Evolutionary conservation across 2,888 invertebrate species (phyloP), one percentile per base, ranked within the genome.

Genomic region (Latrodectus elegans): DNA sequence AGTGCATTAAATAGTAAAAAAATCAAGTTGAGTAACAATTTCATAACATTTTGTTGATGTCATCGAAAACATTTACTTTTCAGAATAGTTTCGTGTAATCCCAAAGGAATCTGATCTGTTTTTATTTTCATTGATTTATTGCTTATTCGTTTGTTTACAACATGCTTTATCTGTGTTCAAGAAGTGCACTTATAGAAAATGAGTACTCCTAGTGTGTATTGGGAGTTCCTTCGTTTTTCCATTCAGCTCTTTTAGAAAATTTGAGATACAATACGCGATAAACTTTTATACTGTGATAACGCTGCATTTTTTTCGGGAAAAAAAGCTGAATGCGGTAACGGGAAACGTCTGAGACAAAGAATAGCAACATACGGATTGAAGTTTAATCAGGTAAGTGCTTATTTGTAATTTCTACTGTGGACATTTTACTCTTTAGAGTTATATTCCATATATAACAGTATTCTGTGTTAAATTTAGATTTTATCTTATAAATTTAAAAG

Each of bases 361-460:
- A 83, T 76, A 70, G 60, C 72, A 73, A 10, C 26, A 38, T 11
- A 14, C 17, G 14, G 17, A 71, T 22, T 60, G 72, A 75, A 75
- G 64, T 83, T 84, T 84, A 77, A 84, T 84, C 84, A 77, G 60
- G 84, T 84, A 77, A 84, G 84, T 78, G 84, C 84, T 72, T 65
- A 53, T 26, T 72, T 72, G 55, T 76, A 67, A 75, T 75, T 83
- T 83, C 64, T 60, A 51, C n/a, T 80, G 70, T 71, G 60, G n/a
- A 60, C n/a, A 14, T n/a, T 60, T 6, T 60, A 60, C 12, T 60
- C 12, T 60, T 60, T 4, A 60, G 10, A 60, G 4, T 11, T 15
- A 22, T 22, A 15, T 60, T 60, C n/a, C 60, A 15, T 60, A n/a
- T 60, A 14, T 11, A 4, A 15, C 0, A 10, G 14, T 15, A 60